Conservation (phyloP, 2,888 invertebrate species). For the Aproaerema taeniolella region DNA sequence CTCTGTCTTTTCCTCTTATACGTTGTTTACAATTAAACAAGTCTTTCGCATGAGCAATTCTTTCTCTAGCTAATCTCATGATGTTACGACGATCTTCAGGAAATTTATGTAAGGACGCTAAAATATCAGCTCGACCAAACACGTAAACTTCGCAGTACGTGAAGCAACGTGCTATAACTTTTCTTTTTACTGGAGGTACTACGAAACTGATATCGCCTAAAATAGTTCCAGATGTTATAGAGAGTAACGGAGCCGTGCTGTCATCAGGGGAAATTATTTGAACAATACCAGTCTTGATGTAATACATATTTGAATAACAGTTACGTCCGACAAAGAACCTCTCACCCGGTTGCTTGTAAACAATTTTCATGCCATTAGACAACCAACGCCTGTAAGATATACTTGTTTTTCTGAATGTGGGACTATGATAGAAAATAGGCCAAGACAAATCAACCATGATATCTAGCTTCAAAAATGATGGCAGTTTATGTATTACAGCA, state of each 20-base stretch:
- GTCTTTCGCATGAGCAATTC: slow-evolving; percentile 6
- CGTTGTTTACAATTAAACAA: slow-evolving; percentile 5
- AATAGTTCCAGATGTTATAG: slow-evolving; percentile 10
- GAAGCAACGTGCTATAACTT: slow-evolving; percentile 6
- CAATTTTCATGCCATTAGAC: background rate
- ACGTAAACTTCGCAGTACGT: slow-evolving; percentile 12
- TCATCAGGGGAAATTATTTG: slow-evolving; percentile 11
- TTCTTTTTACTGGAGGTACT: slow-evolving; percentile 8
- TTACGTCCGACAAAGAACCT: slow-evolving; percentile 5
- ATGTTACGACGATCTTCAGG: slow-evolving; percentile 6
- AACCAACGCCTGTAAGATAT: slow-evolving; percentile 5
- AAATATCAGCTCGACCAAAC: slow-evolving; percentile 1
- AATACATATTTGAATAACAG: slow-evolving; percentile 9
- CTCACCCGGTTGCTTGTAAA: slow-evolving; percentile 9
- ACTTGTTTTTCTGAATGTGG: slow-evolving; percentile 11
- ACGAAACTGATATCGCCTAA: slow-evolving; percentile 15
- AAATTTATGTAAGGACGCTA: slow-evolving; percentile 8
- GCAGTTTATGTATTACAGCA: background rate
- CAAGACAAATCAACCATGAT: slow-evolving; percentile 9
- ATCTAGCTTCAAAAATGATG: slow-evolving; percentile 8
- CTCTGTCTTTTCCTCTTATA: background rate
- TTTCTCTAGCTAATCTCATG: background rate
- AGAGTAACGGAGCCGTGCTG: slow-evolving; percentile 6
- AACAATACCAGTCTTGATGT: slow-evolving; percentile 11
- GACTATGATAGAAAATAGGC: slow-evolving; percentile 14